Conservation (phyloP, 2,113 vertebrate species). For the Onychostoma macrolepis region DNA sequence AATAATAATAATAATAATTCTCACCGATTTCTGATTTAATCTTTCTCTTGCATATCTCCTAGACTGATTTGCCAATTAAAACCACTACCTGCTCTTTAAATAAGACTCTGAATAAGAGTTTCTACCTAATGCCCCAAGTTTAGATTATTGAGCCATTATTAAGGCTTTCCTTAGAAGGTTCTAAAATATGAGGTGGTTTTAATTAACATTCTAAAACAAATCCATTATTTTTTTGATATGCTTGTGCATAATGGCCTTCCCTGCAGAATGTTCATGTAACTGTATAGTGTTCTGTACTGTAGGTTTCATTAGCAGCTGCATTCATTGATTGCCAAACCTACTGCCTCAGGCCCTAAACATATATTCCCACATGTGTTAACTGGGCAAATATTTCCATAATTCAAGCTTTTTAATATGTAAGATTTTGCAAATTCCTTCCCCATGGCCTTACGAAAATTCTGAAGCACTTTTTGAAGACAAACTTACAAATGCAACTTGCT, state of each 20-base stretch:
- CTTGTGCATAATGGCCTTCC: not conserved
- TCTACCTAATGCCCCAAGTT: not conserved
- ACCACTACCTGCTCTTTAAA: not conserved
- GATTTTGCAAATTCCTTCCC: constrained; percentile 2
- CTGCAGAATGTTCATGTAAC: not conserved
- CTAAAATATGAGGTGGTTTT: not conserved
- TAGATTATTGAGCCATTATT: not conserved
- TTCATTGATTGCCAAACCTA: not conserved
- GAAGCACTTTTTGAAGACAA: not conserved
- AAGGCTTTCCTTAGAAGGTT: not conserved
- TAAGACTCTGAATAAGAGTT: not conserved
- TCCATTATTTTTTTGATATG: not conserved
- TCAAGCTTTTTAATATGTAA: not conserved
- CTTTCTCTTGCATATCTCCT: not conserved
- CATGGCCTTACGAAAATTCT: not conserved
- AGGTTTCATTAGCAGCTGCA: not conserved
- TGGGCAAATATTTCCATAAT: not conserved
- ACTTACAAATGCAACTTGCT: not conserved
- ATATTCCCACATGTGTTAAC: not conserved
- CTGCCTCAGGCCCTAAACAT: not conserved
- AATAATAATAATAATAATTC: too few relatives aligned
- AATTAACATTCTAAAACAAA: not conserved
- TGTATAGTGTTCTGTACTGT: not conserved
- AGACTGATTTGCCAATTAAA: not conserved
- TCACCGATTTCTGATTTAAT: not conserved